phyloP scores from a whole-genome alignment of 2,888 invertebrate genomes.

The Eupithecia tripunctaria region DNA sequence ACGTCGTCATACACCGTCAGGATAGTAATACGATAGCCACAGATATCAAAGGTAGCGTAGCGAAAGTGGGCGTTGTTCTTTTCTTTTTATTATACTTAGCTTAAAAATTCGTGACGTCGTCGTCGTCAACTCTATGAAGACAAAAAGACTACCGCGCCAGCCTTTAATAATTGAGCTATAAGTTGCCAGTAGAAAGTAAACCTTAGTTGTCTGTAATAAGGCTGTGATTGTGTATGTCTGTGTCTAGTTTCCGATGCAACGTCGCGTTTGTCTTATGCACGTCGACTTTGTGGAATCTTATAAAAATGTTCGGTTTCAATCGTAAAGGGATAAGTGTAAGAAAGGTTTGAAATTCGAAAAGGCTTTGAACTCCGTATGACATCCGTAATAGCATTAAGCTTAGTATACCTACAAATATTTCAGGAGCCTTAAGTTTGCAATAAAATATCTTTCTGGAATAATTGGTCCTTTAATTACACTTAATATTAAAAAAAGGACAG shows the following conservation, averaged over 20 bases:
- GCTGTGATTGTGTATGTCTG: conserved; percentile 4
- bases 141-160: background rate
- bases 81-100: background rate
- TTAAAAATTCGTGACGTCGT: background rate
- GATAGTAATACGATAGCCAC: background rate
- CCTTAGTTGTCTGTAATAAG: background rate
- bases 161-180: background rate
- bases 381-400: background rate
- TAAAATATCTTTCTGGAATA: background rate
- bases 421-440: background rate
- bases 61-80: background rate
- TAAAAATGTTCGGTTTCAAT: conserved; percentile 38
- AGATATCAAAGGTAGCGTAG: background rate
- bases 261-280: conserved; percentile 49
- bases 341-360: background rate
- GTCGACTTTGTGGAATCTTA: conserved; percentile 50
- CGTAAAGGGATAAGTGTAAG: conserved; percentile 22
- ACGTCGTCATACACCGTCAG: background rate
- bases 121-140: background rate
- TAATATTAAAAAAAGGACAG: too few relatives aligned
- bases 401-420: background rate
- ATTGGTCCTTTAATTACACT: too few relatives aligned
- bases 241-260: conserved; percentile 40
- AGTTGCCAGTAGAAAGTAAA: background rate
- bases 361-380: background rate